These are phyloP conservation scores for Pristionchus entomophagus DNA, from an alignment of 2,888 invertebrate genomes.

Conservation along the genomic window DNA sequence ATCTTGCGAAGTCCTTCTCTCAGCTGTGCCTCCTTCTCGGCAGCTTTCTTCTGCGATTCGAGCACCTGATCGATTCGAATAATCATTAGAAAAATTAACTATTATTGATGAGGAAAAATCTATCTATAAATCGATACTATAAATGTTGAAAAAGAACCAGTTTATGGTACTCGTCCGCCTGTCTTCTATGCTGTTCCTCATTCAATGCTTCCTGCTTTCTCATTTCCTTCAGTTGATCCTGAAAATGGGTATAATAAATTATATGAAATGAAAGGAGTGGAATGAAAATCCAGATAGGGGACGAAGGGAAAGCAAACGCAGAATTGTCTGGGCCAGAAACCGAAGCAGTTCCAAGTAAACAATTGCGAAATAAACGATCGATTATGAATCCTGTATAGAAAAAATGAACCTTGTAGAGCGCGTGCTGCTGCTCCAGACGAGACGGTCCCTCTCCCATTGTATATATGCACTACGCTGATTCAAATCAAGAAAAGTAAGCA, in stretches of 20 bases:
- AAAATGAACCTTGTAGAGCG: neutral
- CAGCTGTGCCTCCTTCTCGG: neutral
- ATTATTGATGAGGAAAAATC: too few species aligned
- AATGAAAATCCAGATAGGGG: too few species aligned
- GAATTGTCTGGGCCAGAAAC: too few species aligned
- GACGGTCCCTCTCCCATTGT: neutral
- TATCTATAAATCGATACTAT: too few species aligned
- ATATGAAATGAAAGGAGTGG: neutral
- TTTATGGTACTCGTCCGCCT: neutral
- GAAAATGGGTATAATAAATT: neutral
- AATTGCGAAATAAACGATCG: too few species aligned
- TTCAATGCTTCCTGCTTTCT: neutral
- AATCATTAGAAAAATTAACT: neutral
- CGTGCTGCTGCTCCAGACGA: neutral
- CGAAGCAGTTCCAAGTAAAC: too few species aligned
- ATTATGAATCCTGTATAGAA: too few species aligned
- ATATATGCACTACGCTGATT: too few species aligned
- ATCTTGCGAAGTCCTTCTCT: neutral
- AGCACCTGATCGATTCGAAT: neutral
- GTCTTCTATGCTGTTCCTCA: conserved; percentile 7
- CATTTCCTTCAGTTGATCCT: neutral
- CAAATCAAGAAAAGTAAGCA: neutral
- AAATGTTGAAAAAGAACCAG: neutral
- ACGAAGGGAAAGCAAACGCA: too few species aligned
- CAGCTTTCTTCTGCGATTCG: neutral